These are phyloP conservation scores for Drosophila mimica DNA, from an alignment of 2,888 invertebrate species.

Conservation along the genomic window DNA sequence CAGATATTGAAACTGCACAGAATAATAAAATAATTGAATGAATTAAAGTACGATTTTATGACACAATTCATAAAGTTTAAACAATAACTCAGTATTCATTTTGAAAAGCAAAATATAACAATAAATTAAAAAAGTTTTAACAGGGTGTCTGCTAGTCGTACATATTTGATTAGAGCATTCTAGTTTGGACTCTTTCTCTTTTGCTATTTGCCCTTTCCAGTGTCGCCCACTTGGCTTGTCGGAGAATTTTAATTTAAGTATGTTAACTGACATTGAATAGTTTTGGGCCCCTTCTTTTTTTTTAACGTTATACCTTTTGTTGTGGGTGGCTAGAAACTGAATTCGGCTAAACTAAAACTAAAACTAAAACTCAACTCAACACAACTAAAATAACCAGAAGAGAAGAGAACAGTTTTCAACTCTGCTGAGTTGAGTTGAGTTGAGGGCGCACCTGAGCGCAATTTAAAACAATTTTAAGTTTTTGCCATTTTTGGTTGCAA, in stretches of 20 bases:
- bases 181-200: not conserved
- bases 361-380: slow-evolving; percentile 34
- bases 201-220: not conserved
- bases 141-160: not conserved
- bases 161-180: not conserved
- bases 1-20: not conserved
- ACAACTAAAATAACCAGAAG: slow-evolving; percentile 1
- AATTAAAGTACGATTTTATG: not conserved
- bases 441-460: slow-evolving; percentile 32
- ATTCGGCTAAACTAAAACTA: slow-evolving; percentile 2
- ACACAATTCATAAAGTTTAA: not conserved
- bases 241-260: slow-evolving; percentile 79
- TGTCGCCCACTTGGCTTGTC: slow-evolving; percentile 43
- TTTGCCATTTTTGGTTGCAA: slow-evolving; percentile 69
- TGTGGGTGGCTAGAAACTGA: slow-evolving; percentile 57
- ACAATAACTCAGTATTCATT: not conserved
- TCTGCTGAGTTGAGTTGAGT: not conserved
- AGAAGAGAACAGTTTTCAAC: not conserved
- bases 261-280: slow-evolving; percentile 81
- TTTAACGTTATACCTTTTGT: slow-evolving; percentile 46
- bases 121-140: not conserved
- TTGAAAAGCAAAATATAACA: not conserved
- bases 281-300: slow-evolving; percentile 42
- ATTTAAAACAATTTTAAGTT: slow-evolving; percentile 64
- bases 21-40: not conserved